These are phyloP conservation scores for Troglohyphantes excavatus DNA, from an alignment of 2,888 invertebrate species.

Conservation along the genomic window DNA sequence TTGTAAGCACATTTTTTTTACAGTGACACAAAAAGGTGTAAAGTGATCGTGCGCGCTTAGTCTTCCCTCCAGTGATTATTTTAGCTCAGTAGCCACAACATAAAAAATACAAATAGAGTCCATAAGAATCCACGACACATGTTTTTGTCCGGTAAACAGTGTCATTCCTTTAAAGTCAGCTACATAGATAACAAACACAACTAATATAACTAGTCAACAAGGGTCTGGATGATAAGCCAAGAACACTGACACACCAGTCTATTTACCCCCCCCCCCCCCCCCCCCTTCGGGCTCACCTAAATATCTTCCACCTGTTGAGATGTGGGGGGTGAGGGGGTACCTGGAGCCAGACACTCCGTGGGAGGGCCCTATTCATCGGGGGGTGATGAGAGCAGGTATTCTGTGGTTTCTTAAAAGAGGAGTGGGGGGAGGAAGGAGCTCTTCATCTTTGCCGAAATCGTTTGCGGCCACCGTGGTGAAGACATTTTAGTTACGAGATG, in stretches of 20 bases:
- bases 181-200: not conserved
- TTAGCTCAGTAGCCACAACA: too few species aligned
- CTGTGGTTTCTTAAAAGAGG: not conserved
- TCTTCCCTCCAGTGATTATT: too few species aligned
- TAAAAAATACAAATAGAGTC: too few species aligned
- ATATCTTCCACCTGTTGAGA: not conserved
- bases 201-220: not conserved
- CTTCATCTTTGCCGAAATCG: slow-evolving; percentile 71
- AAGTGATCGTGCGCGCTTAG: too few species aligned
- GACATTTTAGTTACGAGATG: slow-evolving; percentile 49
- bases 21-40: too few species aligned
- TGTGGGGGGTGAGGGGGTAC: not conserved
- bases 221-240: not conserved
- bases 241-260: not conserved
- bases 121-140: not conserved
- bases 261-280: not conserved
- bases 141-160: not conserved
- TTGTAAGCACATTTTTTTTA: too few species aligned
- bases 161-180: not conserved
- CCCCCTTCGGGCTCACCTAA: not conserved
- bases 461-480: slow-evolving; percentile 44
- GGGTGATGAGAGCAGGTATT: slow-evolving; percentile 48
- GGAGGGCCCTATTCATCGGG: slow-evolving; percentile 13
- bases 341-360: slow-evolving; percentile 50
- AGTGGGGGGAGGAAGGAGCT: not conserved